Evolutionary conservation across 2,113 vertebrate genomes (phyloP).

Genomic region (Mus musculus): GRCm39 chr4:48650501-48651000

Average conservation of each 20-base stretch:
- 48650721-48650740: slow-evolving; percentile 49
- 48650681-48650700: slow-evolving; percentile 60
- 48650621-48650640: slow-evolving; percentile 55
- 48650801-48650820: slow-evolving; percentile 37
- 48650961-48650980: background rate
- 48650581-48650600: slow-evolving; percentile 43
- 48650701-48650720: slow-evolving; percentile 48
- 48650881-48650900: slow-evolving; percentile 37
- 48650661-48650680: slow-evolving; percentile 53
- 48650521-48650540: background rate
- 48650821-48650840: background rate
- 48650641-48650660: slow-evolving; percentile 28
- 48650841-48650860: background rate
- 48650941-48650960: background rate
- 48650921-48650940: background rate
- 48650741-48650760: slow-evolving; percentile 51
- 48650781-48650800: slow-evolving; percentile 33
- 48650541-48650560: background rate
- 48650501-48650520: slow-evolving; percentile 50
- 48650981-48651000: background rate
- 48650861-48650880: slow-evolving; percentile 41
- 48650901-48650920: background rate
- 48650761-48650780: slow-evolving; percentile 67
- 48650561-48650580: slow-evolving; percentile 17
- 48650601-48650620: slow-evolving; percentile 49